Conservation (phyloP, 2,113 vertebrate genomes). For the Crotalus helleri region DNA sequence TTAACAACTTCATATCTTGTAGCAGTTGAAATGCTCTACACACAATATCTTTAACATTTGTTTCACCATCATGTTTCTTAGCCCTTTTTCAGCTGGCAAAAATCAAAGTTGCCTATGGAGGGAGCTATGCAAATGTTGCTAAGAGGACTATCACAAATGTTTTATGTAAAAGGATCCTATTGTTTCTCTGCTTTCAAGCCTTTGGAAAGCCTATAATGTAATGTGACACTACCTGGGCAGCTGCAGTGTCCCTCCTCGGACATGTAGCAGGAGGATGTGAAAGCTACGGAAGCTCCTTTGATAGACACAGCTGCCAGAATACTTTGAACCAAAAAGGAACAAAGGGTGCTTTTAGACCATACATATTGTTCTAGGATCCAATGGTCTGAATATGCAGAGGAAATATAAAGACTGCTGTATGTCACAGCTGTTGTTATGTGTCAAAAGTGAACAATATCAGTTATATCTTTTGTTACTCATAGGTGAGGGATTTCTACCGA, state of each 20-base stretch:
- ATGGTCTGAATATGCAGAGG: slow-evolving; percentile 29
- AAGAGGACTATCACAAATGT: neutral
- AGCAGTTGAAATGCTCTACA: neutral
- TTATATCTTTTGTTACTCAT: slow-evolving; percentile 25
- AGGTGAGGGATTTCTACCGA: fast-evolving
- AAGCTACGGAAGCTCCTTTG: slow-evolving; percentile 12
- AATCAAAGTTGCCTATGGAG: neutral
- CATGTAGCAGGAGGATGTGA: slow-evolving; percentile 41
- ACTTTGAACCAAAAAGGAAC: slow-evolving; percentile 50
- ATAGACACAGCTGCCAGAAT: slow-evolving; percentile 40
- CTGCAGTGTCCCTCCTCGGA: slow-evolving; percentile 46
- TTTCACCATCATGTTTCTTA: neutral
- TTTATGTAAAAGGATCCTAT: slow-evolving; percentile 45
- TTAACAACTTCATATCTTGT: neutral
- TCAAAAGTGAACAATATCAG: neutral
- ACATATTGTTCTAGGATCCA: slow-evolving; percentile 19
- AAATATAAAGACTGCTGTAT: neutral
- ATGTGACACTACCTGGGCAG: slow-evolving; percentile 54
- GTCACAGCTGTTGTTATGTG: slow-evolving; percentile 50
- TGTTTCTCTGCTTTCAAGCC: slow-evolving; percentile 42
- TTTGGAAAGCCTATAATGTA: slow-evolving; percentile 39
- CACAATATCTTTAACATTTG: neutral
- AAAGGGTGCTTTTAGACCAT: slow-evolving; percentile 27
- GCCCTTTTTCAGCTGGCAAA: neutral
- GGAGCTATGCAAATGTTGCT: slow-evolving; percentile 4